Conservation (phyloP, 2,113 vertebrate species). For the Todiramphus saurophagus region DNA sequence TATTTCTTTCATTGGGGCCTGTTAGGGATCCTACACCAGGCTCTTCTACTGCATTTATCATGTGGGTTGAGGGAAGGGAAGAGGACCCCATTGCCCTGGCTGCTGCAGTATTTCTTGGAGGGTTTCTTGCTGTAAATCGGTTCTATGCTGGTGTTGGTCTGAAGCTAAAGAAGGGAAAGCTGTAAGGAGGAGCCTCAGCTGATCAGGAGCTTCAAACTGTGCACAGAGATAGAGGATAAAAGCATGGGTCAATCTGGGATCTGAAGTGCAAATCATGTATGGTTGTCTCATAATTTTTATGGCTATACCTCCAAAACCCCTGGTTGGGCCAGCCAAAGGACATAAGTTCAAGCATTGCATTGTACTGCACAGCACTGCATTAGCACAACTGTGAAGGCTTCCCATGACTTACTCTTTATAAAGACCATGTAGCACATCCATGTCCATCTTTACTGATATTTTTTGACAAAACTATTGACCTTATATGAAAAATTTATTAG, state of each 20-base stretch:
- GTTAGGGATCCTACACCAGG: not conserved
- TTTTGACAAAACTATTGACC: not conserved
- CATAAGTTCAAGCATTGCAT: not conserved
- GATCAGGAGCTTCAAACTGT: not conserved
- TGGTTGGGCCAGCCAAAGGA: not conserved
- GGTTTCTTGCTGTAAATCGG: not conserved
- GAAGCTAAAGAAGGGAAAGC: not conserved
- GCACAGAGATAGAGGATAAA: not conserved
- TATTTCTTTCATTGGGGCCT: not conserved
- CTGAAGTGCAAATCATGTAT: not conserved
- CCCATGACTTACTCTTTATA: not conserved
- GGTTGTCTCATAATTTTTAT: not conserved
- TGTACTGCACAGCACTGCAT: not conserved
- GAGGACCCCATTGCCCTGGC: not conserved
- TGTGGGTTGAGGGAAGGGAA: not conserved
- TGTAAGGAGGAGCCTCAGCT: not conserved
- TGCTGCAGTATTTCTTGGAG: not conserved
- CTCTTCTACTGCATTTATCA: not conserved
- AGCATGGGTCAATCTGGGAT: not conserved
- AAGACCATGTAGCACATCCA: not conserved
- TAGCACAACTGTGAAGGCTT: not conserved
- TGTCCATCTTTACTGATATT: not conserved
- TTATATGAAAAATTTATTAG: slow-evolving; percentile 39
- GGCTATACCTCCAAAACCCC: not conserved
- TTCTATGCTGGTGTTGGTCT: not conserved